Base-by-base conservation (phyloP, 2,113 vertebrate species). In the Gadus chalcogrammus region DNA sequence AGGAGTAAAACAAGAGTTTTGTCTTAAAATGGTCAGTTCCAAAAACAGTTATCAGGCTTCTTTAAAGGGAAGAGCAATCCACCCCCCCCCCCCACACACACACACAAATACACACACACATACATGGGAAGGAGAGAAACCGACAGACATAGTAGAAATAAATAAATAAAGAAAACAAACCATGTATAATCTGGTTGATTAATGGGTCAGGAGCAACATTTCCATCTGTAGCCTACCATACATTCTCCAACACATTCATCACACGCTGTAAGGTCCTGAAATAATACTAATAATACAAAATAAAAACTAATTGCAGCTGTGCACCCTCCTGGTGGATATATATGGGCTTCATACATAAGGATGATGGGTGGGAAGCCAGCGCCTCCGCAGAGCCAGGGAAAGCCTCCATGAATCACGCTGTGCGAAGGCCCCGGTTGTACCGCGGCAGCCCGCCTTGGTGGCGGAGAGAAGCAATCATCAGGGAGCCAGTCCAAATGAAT, bases 401-500 rank as follows among this genome's bases (percentile, higher is more conserved):
- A 88, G 82, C 78, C 79, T 82, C 78, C 83, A 86, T 87, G 88
- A 87, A 88, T 88, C 81, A 87, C 58, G 74, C 38, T 76, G 24
- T 64, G 73, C 65, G 31, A 35, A 3, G 69, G 72, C 72, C 27
- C 22, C 8, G 9, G 69, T 61, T 66, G 0, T 67, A 65, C 61
- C n/a, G 18, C 38, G 17, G 31, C 31, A 35, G 31, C 31, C 31
- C 67, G 66, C 15, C 80, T 79, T 74, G 76, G 74, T 65, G 85
- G 80, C 72, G 82, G 80, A 86, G 80, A 78, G 84, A 85, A 86
- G 53, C 53, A 88, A 89, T 88, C 85, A 90, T 79, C 71, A 78
- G 86, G 85, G 87, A 88, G 87, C 84, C 86, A 84, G 82, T 80
- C 84, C 84, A 91, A 91, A 91, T 89, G 83, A 90, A 89, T 90